Base-by-base conservation (phyloP, 1,140 invertebrate genomes). In the Eulimnadia texana region DNA sequence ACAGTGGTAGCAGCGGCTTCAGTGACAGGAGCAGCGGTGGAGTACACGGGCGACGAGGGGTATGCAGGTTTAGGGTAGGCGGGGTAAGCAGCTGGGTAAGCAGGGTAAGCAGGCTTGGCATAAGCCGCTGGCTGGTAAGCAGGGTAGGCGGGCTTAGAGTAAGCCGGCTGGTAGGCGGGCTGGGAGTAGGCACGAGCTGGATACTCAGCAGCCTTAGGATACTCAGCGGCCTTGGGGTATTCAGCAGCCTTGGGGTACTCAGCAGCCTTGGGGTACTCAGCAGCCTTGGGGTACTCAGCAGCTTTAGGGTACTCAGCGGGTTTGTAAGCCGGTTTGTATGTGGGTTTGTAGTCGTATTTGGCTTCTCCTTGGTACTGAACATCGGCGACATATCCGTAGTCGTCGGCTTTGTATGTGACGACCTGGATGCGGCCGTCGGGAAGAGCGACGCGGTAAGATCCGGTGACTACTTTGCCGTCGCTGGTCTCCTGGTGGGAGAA, bases 301-400 rank as follows among this genome's bases (percentile, higher is more conserved):
- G 52, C 22, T 22, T 22, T 27, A 16, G 22, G 22, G 56, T 58
- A 58, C 33, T 22, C 56, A 28, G 56, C 24, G 19, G 56, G 19
- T 58, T 24, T 24, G 33, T 42, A 42, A 16, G 33, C 16, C 6
- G 33, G 33, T 42, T 42, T 42, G 33, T 42, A 42, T 9, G 33
- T 16, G 33, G 33, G 33, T 42, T 42, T 72, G 63, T 82, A 78
- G 0, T 82, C 82, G 65, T 82, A 84, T 20, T 73, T 76, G 0
- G 82, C 82, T 63, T 82, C 79, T 6, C 84, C 84, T 67, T 86
- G 83, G 67, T 86, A 88, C 63, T 80, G 78, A 1, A 88, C 84
- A 61, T 86, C 82, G 11, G 85, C 85, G 68, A 86, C 84, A 72
- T 84, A 87, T 6, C 85, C 85, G 42, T 58, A 50, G 50, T 53